Evolutionary conservation across 1,140 invertebrate genomes (phyloP).

Genomic region (Hylyphantes graminicola): DNA sequence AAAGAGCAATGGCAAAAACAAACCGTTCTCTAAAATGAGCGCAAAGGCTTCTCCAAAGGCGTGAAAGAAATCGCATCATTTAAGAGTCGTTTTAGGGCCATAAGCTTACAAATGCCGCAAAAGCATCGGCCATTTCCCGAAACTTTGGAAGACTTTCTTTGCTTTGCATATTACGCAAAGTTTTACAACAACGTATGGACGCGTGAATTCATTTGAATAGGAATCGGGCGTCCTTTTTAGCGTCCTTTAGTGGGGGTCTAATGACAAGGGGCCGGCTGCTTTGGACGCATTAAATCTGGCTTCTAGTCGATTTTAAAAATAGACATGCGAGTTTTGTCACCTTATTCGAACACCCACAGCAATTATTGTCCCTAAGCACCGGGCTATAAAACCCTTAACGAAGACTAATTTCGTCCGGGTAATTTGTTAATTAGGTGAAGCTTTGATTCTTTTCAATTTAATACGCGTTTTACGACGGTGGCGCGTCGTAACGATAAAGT

Average conservation of each 20-base stretch:
- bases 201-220: not conserved
- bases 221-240: not conserved
- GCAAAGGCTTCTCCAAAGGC: not conserved
- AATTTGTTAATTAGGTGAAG: slow-evolving; percentile 23
- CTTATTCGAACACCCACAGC: not conserved
- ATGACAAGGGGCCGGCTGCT: not conserved
- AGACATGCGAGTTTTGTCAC: not conserved
- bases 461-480: slow-evolving; percentile 13
- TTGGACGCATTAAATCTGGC: not conserved
- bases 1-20: too few species aligned
- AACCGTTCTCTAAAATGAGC: too few species aligned
- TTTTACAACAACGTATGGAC: slow-evolving; percentile 25
- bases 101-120: slow-evolving; percentile 7
- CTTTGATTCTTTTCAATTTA: slow-evolving; percentile 44
- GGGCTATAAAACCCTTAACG: slow-evolving; percentile 41
- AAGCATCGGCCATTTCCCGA: not conserved
- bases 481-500: not conserved
- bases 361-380: not conserved
- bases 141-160: slow-evolving; percentile 26
- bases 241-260: not conserved
- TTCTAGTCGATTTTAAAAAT: not conserved
- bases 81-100: not conserved
- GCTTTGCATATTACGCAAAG: slow-evolving; percentile 42
- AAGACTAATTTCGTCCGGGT: slow-evolving; percentile 28
- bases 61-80: slow-evolving; percentile 1